A percentile compares a stretch with the other conserved stretches of the same genome.
phyloP scores from a whole-genome alignment of 2,797 vertebrate genomes.

The Smutsia temminckii region DNA sequence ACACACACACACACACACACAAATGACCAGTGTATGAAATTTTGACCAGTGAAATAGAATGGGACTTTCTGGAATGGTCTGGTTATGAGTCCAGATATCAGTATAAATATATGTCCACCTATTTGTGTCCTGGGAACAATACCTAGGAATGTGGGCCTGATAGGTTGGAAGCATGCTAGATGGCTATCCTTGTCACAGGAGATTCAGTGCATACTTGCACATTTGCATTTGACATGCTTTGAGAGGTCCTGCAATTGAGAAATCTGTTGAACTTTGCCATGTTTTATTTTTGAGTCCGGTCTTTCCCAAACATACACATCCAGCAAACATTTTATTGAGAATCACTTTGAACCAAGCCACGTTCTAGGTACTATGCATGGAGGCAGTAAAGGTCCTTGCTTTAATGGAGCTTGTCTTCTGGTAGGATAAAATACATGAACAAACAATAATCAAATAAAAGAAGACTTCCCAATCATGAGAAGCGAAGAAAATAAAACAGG shows the following conservation, averaged over 20 bases:
- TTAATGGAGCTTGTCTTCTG: neutral
- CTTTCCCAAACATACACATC: neutral
- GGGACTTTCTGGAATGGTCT: neutral
- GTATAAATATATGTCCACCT: neutral
- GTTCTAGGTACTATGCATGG: neutral
- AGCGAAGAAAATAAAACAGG: neutral
- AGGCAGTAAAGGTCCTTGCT: neutral
- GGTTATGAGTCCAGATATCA: neutral
- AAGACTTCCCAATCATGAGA: neutral
- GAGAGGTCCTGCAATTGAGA: neutral
- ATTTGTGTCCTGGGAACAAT: neutral
- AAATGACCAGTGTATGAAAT: neutral
- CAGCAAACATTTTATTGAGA: neutral
- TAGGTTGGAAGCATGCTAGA: neutral
- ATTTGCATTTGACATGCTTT: neutral
- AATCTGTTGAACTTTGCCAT: neutral
- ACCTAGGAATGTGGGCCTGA: neutral
- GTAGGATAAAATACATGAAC: neutral
- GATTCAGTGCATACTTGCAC: neutral
- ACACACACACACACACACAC: neutral
- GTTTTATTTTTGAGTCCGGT: neutral
- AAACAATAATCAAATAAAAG: neutral
- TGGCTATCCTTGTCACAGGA: neutral
- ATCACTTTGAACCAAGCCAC: neutral
- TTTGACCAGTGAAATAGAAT: neutral